Base-by-base conservation (phyloP, 2,888 invertebrate species). In the Eupithecia insigniata region DNA sequence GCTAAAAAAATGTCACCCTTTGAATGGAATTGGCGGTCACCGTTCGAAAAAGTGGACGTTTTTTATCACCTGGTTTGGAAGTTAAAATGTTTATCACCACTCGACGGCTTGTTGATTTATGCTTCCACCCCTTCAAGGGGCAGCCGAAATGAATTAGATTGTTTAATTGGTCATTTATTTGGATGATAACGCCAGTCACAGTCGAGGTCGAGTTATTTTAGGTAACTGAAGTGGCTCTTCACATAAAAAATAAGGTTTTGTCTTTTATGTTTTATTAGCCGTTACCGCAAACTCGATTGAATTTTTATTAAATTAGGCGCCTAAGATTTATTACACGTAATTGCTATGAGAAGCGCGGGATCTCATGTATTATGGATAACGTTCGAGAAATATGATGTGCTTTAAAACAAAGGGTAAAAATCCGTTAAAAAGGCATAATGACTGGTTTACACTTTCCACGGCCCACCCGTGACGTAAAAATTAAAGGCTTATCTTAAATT, bases 1-100 rank as follows among this genome's bases (percentile, higher is more conserved):
- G 86, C 84, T 89, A 12, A 92, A 93, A 94, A 93, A 94, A 93
- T 93, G 92, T 92, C 93, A 92, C 92, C 92, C 91, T 90, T 90
- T 89, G 81, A 86, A 88, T 84, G 84, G 86, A 82, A 82, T 84
- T 88, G 84, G 88, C 87, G 86, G 85, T 86, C 85, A 86, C 79
- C 85, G 88, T 85, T 87, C 84, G 51, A 55, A 91, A 93, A 92
- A 92, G 86, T 84, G 91, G 89, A 80, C 87, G 86, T 87, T 93
- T 92, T 92, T 93, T 93, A 92, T 93, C 93, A 93, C 92, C 92
- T 93, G 93, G 87, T 84, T 86, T 92, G 90, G 92, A 91, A 93
- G 92, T 93, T 92, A 92, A 92, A 93, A 92, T 92, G 92, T 93
- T 94, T 93, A 93, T 94, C 93, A 89, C 92, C 89, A 91, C 93